Evolutionary conservation across 2,888 invertebrate genomes (phyloP).

Genomic region (Drosophila greeni): DNA sequence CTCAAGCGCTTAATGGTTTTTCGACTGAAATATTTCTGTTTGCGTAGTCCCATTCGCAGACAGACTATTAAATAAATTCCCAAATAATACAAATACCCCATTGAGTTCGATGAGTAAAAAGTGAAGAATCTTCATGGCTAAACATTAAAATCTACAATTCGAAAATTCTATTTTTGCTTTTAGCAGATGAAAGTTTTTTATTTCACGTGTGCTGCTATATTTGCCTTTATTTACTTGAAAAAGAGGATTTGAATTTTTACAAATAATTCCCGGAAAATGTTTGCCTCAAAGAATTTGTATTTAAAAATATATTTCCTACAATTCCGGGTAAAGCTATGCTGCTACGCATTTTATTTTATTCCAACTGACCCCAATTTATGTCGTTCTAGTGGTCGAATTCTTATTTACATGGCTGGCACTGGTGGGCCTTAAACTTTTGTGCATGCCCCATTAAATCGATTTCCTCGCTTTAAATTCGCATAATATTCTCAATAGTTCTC

Average conservation of each 20-base stretch:
- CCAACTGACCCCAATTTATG: slow-evolving; percentile 3
- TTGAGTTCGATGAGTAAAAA: neutral
- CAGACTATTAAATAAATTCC: slow-evolving; percentile 13
- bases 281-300: neutral
- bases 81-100: slow-evolving; percentile 20
- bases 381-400: neutral
- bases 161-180: neutral
- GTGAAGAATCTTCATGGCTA: slow-evolving; percentile 3
- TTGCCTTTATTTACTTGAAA: neutral
- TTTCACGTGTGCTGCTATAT: neutral
- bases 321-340: neutral
- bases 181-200: too few relatives aligned
- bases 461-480: slow-evolving; percentile 6
- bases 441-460: slow-evolving; percentile 15
- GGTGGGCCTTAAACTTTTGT: slow-evolving; percentile 4
- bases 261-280: neutral
- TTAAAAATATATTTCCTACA: neutral
- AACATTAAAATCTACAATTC: neutral
- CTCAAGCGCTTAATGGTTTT: slow-evolving; percentile 23
- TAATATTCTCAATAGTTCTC: slow-evolving; percentile 30
- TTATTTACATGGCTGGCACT: neutral
- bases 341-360: neutral
- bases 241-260: neutral
- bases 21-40: slow-evolving; percentile 7
- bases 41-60: neutral